Percentiles rank a stretch among this genome's conserved stretches.
These are phyloP conservation scores for Bombus turneri DNA, from an alignment of 1,140 invertebrate species.

Conservation along the genomic window DNA sequence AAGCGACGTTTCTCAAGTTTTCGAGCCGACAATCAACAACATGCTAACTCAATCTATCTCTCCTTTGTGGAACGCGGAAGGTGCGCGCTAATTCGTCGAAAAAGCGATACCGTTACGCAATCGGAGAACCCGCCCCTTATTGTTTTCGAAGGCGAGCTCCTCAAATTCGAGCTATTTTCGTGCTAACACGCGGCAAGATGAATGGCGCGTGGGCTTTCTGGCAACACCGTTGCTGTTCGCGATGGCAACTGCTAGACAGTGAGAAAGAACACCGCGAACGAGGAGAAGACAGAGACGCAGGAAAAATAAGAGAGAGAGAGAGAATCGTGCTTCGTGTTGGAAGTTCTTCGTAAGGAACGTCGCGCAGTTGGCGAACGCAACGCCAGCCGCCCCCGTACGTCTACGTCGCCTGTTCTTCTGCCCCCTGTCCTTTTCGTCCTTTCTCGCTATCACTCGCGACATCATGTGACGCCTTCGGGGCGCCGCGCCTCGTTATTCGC, in stretches of 20 bases:
- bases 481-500: constrained; percentile 81
- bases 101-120: constrained; percentile 68
- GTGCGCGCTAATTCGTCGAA: constrained; percentile 16
- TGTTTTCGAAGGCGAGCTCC: constrained; percentile 76
- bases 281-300: background rate
- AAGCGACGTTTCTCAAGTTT: background rate
- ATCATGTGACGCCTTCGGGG: constrained; percentile 79
- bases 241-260: constrained; percentile 39
- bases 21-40: background rate
- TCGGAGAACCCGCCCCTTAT: constrained; percentile 69
- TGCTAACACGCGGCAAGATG: constrained; percentile 72
- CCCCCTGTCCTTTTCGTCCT: constrained; percentile 44
- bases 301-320: constrained; percentile 30
- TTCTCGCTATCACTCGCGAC: constrained; percentile 58
- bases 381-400: constrained; percentile 58
- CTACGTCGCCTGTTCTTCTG: constrained; percentile 43
- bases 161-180: constrained; percentile 80
- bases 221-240: constrained; percentile 64
- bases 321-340: constrained; percentile 69
- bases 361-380: constrained; percentile 62
- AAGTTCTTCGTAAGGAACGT: constrained; percentile 67
- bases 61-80: background rate
- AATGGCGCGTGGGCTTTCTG: constrained; percentile 75
- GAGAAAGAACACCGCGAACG: background rate
- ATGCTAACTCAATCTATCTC: background rate